Conservation (phyloP, 2,113 vertebrate genomes). For the Zeus faber region DNA sequence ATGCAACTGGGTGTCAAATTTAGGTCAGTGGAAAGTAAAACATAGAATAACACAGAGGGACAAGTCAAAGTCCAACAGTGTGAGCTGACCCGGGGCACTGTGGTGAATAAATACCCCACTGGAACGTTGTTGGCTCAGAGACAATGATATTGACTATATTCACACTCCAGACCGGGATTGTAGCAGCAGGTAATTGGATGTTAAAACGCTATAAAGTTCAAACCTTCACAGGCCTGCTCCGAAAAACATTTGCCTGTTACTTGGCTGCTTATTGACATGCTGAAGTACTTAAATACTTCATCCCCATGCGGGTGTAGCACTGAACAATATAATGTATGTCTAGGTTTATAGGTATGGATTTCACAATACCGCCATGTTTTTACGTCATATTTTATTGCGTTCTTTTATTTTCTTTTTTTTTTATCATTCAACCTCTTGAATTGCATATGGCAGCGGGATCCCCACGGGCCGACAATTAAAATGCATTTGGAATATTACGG, state of each 20-base stretch:
- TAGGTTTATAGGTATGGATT: no score
- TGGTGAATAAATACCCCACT: constrained; percentile 49
- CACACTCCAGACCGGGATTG: constrained; percentile 18
- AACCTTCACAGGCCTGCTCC: constrained; percentile 11
- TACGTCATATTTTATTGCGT: no score
- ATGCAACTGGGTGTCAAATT: constrained; percentile 45
- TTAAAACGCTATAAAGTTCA: constrained; percentile 6
- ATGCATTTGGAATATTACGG: no score
- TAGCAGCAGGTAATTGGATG: constrained; percentile 11
- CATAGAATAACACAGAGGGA: constrained; percentile 68
- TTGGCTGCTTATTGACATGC: no score
- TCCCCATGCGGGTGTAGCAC: no score
- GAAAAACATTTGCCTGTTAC: constrained; percentile 29
- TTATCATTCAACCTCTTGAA: no score
- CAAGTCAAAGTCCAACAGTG: constrained; percentile 67
- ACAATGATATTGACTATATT: constrained; percentile 37
- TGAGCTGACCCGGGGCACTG: constrained; percentile 24
- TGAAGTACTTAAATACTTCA: no score
- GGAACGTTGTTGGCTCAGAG: constrained; percentile 17
- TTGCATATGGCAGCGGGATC: no score
- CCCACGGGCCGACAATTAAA: no score
- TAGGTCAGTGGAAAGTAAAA: constrained; percentile 72
- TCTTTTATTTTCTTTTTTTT: no score
- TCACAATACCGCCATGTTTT: no score
- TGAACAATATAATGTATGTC: no score